Evolutionary conservation across 2,113 vertebrate species (phyloP).

Genomic region (Alligator sinensis): DNA sequence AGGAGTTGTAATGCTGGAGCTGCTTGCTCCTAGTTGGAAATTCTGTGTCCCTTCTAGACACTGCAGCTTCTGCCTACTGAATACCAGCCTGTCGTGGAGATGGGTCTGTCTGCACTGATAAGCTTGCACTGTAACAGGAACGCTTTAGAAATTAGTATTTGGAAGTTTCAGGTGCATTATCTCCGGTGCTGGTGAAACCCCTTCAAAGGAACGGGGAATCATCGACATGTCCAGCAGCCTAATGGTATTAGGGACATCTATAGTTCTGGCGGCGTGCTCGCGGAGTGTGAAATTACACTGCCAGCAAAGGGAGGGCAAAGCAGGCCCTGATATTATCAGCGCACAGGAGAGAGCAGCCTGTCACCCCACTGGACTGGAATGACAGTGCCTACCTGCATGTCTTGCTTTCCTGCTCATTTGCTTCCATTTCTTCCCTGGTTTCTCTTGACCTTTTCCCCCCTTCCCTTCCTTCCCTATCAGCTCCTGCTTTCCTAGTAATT

Average conservation of each 20-base stretch:
- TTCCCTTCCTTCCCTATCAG: too few species aligned
- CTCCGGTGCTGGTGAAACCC: not conserved
- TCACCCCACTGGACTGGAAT: not conserved
- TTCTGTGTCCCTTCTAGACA: not conserved
- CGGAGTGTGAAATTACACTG: not conserved
- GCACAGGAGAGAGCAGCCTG: not conserved
- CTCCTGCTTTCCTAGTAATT: not conserved
- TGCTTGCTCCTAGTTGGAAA: not conserved
- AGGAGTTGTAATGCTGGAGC: not conserved
- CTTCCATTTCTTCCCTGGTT: not conserved
- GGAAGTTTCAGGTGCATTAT: not conserved
- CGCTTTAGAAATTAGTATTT: not conserved
- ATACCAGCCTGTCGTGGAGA: not conserved
- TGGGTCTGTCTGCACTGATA: not conserved
- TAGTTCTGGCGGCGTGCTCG: not conserved
- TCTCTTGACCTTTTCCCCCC: not conserved
- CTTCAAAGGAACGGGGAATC: slow-evolving; percentile 32
- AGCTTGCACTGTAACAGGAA: not conserved
- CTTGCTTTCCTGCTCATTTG: not conserved
- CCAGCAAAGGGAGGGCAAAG: not conserved
- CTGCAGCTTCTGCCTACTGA: not conserved
- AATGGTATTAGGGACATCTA: not conserved
- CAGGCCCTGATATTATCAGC: slow-evolving; percentile 40
- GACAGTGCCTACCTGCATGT: not conserved
- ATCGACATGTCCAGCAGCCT: not conserved